phyloP scores from a whole-genome alignment of 2,888 invertebrate genomes.

The Ganaspis brasiliensis region DNA sequence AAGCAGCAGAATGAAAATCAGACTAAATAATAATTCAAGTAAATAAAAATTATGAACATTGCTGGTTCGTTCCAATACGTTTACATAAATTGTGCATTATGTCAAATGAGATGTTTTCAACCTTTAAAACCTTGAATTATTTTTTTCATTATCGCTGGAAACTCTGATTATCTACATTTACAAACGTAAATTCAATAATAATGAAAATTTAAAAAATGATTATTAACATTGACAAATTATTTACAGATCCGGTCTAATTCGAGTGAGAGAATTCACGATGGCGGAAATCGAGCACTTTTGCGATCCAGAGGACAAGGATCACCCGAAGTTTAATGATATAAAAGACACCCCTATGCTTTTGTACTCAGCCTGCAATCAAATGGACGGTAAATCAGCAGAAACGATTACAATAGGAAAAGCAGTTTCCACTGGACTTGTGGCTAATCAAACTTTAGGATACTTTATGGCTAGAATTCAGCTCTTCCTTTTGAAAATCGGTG shows the following conservation, averaged over 20 bases:
- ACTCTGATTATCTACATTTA: too few species aligned
- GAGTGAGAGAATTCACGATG: constrained; percentile 99
- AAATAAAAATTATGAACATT: too few species aligned
- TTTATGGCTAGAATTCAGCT: constrained; percentile 97
- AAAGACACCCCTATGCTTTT: constrained; percentile 89
- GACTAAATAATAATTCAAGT: too few species aligned
- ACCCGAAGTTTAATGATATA: constrained; percentile 93
- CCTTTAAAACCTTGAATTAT: too few species aligned
- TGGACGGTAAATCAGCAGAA: constrained; percentile 96
- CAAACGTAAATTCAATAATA: too few species aligned
- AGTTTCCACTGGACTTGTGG: constrained; percentile 91
- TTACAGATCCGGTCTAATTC: constrained; percentile 92
- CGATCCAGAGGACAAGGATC: constrained; percentile 93
- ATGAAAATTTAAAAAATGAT: too few species aligned
- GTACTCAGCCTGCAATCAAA: constrained; percentile 98
- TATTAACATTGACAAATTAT: not conserved
- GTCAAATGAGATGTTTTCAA: too few species aligned
- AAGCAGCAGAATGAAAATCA: too few species aligned
- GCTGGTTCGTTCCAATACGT: too few species aligned
- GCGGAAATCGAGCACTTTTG: constrained; percentile 99
- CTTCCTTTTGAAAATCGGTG: constrained; percentile 93
- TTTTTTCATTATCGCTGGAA: too few species aligned
- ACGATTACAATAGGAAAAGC: constrained; percentile 92
- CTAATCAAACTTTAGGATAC: constrained; percentile 98
- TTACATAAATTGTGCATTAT: too few species aligned